Evolutionary conservation across 1,140 invertebrate species (phyloP).

Genomic region (Sesamia nonagrioides): DNA sequence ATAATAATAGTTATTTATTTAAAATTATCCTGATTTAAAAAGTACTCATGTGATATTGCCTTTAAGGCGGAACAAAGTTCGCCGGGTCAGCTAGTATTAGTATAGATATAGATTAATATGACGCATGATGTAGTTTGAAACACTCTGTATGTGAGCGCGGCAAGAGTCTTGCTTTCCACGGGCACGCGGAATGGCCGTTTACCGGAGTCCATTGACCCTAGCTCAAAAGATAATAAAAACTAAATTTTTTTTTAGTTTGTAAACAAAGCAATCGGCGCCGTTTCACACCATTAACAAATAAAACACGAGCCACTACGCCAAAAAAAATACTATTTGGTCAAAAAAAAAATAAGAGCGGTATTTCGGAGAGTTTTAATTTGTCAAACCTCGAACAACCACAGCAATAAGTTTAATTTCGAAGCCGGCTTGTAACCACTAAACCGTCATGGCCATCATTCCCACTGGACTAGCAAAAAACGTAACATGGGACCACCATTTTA

Average conservation of each 20-base stretch:
- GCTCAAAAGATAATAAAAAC: too few relatives aligned
- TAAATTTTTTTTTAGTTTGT: not conserved
- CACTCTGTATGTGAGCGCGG: too few relatives aligned
- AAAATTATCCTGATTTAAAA: too few relatives aligned
- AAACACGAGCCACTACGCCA: not conserved
- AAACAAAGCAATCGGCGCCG: not conserved
- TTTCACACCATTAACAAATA: not conserved
- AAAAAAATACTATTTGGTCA: conserved; percentile 7
- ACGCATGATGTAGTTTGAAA: too few relatives aligned
- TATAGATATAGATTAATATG: too few relatives aligned
- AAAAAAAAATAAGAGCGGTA: not conserved
- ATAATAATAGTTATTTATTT: too few relatives aligned
- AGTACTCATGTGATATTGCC: too few relatives aligned
- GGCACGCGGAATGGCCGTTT: too few relatives aligned
- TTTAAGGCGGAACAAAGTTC: too few relatives aligned
- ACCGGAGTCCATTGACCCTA: too few relatives aligned
- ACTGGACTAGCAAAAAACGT: conserved; percentile 34
- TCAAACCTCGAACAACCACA: conserved; percentile 36
- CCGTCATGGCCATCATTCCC: conserved; percentile 38
- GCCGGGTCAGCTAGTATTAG: too few relatives aligned
- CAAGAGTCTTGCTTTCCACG: too few relatives aligned
- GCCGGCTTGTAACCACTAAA: not conserved
- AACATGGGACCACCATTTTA: conserved; percentile 10
- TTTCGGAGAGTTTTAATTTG: conserved; percentile 44
- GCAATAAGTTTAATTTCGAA: conserved; percentile 43